Conservation (phyloP, 2,888 invertebrate species). For the Gasteruption jaculator region DNA sequence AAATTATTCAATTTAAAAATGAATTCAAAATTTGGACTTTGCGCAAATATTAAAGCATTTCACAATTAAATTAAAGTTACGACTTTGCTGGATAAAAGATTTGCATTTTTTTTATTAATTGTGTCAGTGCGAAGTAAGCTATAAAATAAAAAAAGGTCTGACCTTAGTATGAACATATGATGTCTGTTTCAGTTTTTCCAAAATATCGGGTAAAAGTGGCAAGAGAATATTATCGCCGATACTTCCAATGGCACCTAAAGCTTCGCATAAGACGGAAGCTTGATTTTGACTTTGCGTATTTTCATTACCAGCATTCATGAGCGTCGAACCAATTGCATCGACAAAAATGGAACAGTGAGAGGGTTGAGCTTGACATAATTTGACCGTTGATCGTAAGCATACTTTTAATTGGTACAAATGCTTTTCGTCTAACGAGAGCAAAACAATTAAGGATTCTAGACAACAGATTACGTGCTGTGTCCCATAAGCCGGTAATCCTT, state of each 20-base stretch:
- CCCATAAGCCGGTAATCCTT: slow-evolving; percentile 61
- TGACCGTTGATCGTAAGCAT: slow-evolving; percentile 70
- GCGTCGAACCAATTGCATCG: slow-evolving; percentile 59
- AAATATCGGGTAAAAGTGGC: slow-evolving; percentile 57
- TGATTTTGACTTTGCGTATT: slow-evolving; percentile 38
- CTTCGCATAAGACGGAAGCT: slow-evolving; percentile 64
- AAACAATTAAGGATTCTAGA: slow-evolving; percentile 64
- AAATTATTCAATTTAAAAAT: too few species aligned
- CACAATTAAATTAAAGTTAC: too few species aligned
- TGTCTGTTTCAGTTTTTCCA: slow-evolving; percentile 51
- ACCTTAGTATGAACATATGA: slow-evolving; percentile 48
- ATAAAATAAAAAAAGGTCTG: slow-evolving; percentile 1
- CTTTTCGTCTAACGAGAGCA: slow-evolving; percentile 52
- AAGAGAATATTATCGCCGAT: slow-evolving; percentile 56
- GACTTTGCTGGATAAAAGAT: too few species aligned
- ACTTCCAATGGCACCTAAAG: slow-evolving; percentile 71
- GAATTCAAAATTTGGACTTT: too few species aligned
- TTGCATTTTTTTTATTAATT: slow-evolving; percentile 6
- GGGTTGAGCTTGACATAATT: slow-evolving; percentile 61
- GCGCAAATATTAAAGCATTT: too few species aligned
- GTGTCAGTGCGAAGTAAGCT: slow-evolving; percentile 1
- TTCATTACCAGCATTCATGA: slow-evolving; percentile 38
- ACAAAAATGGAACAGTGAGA: slow-evolving; percentile 64
- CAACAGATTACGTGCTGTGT: slow-evolving; percentile 63
- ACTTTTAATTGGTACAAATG: slow-evolving; percentile 61